These are phyloP conservation scores for Bergia sp. DNA, from an alignment of 92 coral and sea anemone genomes.

Conservation along the genomic window DNA sequence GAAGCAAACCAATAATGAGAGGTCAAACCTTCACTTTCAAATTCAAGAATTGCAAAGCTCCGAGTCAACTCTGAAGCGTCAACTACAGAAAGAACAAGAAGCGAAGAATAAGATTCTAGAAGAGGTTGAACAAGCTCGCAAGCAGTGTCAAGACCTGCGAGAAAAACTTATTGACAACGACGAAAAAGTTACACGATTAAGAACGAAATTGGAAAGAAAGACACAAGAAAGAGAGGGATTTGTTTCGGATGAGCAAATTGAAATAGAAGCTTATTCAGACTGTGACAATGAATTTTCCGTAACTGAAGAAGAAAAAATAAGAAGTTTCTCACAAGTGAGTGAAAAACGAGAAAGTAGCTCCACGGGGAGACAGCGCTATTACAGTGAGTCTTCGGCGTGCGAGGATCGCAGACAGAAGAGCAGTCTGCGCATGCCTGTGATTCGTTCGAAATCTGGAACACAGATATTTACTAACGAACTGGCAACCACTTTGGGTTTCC, in stretches of 20 bases:
- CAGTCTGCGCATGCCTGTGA: background rate
- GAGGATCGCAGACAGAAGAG: background rate
- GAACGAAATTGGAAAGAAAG: background rate
- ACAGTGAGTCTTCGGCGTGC: background rate
- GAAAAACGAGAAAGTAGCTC: background rate
- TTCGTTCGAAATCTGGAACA: constrained; percentile 31
- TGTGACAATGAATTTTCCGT: background rate
- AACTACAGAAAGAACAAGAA: constrained; percentile 22
- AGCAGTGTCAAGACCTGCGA: constrained; percentile 31
- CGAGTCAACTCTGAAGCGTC: constrained; percentile 4
- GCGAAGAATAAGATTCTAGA: constrained; percentile 10
- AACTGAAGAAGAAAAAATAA: background rate
- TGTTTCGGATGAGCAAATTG: constrained; percentile 8
- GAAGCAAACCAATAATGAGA: constrained; percentile 57
- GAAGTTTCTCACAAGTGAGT: background rate
- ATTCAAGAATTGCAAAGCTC: constrained; percentile 44
- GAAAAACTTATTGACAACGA: constrained; percentile 29
- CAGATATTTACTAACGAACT: constrained; percentile 13
- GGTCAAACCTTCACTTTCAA: constrained; percentile 20
- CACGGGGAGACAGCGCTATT: too few relatives aligned
- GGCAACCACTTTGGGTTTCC: constrained; percentile 22
- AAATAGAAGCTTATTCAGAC: background rate
- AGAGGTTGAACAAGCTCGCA: constrained; percentile 2
- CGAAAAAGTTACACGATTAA: background rate
- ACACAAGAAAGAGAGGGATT: background rate